These are phyloP conservation scores for Sesia bembeciformis DNA, from an alignment of 2,888 invertebrate genomes.

Conservation along the genomic window DNA sequence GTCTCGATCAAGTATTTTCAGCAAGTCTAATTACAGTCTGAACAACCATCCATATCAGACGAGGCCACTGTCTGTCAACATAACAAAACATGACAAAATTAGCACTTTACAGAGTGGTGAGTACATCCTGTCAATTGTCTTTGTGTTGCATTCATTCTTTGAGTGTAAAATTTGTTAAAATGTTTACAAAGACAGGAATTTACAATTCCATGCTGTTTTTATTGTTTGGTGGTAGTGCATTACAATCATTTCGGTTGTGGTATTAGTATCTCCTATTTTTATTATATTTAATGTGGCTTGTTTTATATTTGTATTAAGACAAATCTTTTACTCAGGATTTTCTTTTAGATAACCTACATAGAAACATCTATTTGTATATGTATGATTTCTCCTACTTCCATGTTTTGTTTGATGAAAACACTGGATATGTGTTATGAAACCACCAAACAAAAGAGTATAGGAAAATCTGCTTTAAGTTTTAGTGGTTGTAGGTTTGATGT, in stretches of 20 bases:
- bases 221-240: background rate
- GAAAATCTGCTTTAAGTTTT: too few relatives aligned
- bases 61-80: conserved; percentile 60
- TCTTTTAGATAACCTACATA: too few relatives aligned
- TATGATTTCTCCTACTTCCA: too few relatives aligned
- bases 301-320: too few relatives aligned
- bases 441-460: too few relatives aligned
- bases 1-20: conserved; percentile 56
- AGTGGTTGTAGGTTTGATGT: too few relatives aligned
- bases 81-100: conserved; percentile 62
- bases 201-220: background rate
- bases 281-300: too few relatives aligned
- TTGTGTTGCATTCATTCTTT: background rate
- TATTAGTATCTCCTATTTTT: background rate
- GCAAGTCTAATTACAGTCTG: conserved; percentile 46
- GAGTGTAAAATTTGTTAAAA: background rate
- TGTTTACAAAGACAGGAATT: background rate
- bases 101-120: conserved; percentile 56
- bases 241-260: background rate
- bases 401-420: too few relatives aligned
- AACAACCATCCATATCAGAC: conserved; percentile 65
- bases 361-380: too few relatives aligned
- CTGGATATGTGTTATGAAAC: too few relatives aligned
- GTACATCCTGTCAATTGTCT: conserved; percentile 18
- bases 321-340: too few relatives aligned